Evolutionary conservation across 2,797 vertebrate genomes (phyloP).

Genomic region (Rhadinocentrus ornatus): DNA sequence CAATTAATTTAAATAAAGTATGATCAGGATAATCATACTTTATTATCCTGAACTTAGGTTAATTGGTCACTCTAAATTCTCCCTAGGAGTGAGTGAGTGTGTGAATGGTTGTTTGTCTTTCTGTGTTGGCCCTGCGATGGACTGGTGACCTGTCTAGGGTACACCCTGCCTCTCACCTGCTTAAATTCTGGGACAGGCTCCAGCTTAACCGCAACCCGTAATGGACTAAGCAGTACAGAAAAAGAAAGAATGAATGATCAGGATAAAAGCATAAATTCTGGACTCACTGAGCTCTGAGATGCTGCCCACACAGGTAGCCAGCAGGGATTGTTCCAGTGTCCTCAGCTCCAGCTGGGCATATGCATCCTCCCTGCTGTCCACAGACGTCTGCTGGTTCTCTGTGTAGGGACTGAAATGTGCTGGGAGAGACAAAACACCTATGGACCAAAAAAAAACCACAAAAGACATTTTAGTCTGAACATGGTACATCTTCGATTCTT

Average conservation of each 20-base stretch:
- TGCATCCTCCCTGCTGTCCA: constrained; percentile 90
- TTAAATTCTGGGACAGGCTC: no score
- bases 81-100: no score
- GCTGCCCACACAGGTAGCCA: constrained; percentile 97
- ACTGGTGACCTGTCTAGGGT: no score
- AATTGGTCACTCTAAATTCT: no score
- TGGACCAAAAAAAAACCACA: constrained; percentile 38
- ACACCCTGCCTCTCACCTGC: no score
- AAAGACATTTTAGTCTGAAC: constrained; percentile 16
- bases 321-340: constrained; percentile 94
- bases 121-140: no score
- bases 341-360: constrained; percentile 96
- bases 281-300: constrained; percentile 98
- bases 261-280: constrained; percentile 1
- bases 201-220: no score
- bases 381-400: constrained; percentile 84
- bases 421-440: constrained; percentile 95
- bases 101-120: no score
- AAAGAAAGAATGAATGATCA: neutral
- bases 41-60: no score
- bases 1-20: constrained; percentile 7
- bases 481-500: neutral
- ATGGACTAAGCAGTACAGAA: no score
- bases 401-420: constrained; percentile 97
- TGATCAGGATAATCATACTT: constrained; percentile 4